These are phyloP conservation scores for Cyclophora albipunctata DNA, from an alignment of 2,888 invertebrate species.

Conservation along the genomic window DNA sequence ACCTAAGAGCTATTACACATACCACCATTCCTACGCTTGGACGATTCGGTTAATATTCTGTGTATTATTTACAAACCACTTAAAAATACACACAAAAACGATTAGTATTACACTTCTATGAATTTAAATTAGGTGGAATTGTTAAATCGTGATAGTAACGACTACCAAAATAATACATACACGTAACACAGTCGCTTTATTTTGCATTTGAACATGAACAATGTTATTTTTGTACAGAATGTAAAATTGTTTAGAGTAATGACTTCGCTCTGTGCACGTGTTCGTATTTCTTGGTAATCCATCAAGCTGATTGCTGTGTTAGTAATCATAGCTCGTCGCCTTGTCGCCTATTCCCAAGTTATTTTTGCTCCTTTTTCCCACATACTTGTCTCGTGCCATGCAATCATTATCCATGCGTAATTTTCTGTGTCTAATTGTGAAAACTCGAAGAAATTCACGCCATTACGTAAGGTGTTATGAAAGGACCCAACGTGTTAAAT, in stretches of 20 bases:
- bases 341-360: constrained; percentile 22
- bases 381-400: constrained; percentile 61
- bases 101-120: constrained; percentile 14
- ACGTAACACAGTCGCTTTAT: too few species aligned
- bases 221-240: neutral
- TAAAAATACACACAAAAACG: constrained; percentile 14
- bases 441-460: too few species aligned
- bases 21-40: constrained; percentile 32
- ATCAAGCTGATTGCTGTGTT: constrained; percentile 25
- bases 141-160: constrained; percentile 12
- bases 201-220: neutral
- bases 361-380: constrained; percentile 28
- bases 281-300: constrained; percentile 18
- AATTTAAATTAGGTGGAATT: constrained; percentile 18
- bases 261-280: too few species aligned
- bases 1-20: constrained; percentile 35
- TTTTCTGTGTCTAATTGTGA: too few species aligned
- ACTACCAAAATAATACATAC: too few species aligned
- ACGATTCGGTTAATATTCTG: constrained; percentile 37
- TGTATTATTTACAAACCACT: constrained; percentile 37
- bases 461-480: too few species aligned
- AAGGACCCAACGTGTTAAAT: too few species aligned
- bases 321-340: constrained; percentile 24
- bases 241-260: neutral
- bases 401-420: too few species aligned